phyloP scores from a whole-genome alignment of 2,888 invertebrate genomes.

The Aproaerema taeniolella region DNA sequence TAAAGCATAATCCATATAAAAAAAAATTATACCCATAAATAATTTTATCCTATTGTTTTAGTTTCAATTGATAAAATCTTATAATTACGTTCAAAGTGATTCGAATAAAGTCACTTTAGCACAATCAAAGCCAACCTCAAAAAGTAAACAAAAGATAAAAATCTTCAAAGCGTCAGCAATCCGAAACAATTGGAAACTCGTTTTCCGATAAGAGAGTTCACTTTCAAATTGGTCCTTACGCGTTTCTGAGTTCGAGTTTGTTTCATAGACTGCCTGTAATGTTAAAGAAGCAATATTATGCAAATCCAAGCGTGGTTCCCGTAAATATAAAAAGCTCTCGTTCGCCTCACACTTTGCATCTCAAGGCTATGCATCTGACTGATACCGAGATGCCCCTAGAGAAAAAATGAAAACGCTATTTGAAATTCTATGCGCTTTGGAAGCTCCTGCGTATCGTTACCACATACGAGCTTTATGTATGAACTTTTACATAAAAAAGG shows the following conservation, averaged over 20 bases:
- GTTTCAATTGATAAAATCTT: too few species aligned
- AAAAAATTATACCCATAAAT: too few species aligned
- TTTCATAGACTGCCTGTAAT: conserved; percentile 55
- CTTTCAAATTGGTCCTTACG: conserved; percentile 8
- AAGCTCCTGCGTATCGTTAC: conserved; percentile 50
- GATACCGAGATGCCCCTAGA: conserved; percentile 66
- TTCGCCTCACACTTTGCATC: conserved; percentile 71
- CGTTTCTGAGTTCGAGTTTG: conserved; percentile 41
- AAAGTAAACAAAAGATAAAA: not conserved
- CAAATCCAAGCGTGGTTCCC: conserved; percentile 68
- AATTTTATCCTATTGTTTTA: too few species aligned
- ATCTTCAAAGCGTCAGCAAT: conserved; percentile 8
- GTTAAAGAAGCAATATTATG: conserved; percentile 78
- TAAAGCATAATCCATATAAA: too few species aligned
- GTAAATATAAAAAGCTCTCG: conserved; percentile 74
- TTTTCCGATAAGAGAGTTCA: conserved; percentile 5
- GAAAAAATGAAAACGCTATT: conserved; percentile 71
- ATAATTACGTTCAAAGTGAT: too few species aligned
- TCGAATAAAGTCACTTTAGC: too few species aligned
- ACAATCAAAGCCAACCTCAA: not conserved
- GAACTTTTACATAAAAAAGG: not conserved
- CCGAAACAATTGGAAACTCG: conserved; percentile 9
- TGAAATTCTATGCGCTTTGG: conserved; percentile 71
- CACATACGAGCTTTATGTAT: conserved; percentile 8
- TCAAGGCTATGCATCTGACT: conserved; percentile 73